phyloP scores from a whole-genome alignment of 1,140 invertebrate genomes.

The Saccostrea glomerata region DNA sequence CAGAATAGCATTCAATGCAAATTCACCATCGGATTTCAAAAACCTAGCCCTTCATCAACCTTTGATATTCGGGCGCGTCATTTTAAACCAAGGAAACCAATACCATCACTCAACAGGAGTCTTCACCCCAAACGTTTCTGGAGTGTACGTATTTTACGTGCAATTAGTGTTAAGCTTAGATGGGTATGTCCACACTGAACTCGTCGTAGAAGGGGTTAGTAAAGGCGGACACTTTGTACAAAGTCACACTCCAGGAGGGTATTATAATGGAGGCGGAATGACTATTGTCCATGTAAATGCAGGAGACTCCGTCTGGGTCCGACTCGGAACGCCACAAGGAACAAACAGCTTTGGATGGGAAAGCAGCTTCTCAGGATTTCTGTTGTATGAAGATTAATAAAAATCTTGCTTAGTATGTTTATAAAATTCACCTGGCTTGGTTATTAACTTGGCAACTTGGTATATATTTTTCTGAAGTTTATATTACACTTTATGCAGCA shows the following conservation, averaged over 20 bases:
- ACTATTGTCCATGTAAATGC: neutral
- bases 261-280: neutral
- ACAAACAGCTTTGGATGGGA: neutral
- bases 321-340: neutral
- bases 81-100: neutral
- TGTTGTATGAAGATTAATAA: neutral
- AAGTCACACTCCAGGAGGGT: neutral
- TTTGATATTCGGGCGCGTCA: neutral
- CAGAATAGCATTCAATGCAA: constrained; percentile 1
- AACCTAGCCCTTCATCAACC: neutral
- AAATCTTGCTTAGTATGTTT: too few species aligned
- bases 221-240: neutral
- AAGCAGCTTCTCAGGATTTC: neutral
- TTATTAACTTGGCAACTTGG: too few species aligned
- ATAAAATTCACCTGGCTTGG: too few species aligned
- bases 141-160: neutral
- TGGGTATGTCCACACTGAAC: neutral
- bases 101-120: neutral
- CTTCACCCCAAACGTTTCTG: neutral
- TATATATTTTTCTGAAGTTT: too few species aligned
- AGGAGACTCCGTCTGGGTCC: neutral
- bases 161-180: neutral
- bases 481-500: too few species aligned
- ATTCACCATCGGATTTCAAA: neutral
- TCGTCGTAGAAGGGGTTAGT: neutral